phyloP scores from a whole-genome alignment of 2,797 vertebrate genomes.

The Lophius americanus region DNA sequence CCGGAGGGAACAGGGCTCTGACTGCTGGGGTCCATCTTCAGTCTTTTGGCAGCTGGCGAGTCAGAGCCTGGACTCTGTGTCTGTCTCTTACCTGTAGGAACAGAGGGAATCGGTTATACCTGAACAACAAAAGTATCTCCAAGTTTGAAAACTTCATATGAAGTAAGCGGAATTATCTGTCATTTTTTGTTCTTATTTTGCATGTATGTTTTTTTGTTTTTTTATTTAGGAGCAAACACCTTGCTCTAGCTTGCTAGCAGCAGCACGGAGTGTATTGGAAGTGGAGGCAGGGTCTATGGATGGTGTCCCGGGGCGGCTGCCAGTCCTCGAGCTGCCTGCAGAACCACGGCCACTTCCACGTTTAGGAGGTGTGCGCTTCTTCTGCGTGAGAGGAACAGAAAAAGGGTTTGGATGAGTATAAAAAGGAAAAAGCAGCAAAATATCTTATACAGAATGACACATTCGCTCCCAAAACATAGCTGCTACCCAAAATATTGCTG shows the following conservation, averaged over 20 bases:
- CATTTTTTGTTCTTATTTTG: neutral
- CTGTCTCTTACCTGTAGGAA: slow-evolving; percentile 81
- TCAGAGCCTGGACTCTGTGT: slow-evolving; percentile 66
- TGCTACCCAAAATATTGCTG: neutral
- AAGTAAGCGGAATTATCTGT: neutral
- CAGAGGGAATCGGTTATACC: neutral
- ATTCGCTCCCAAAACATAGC: no score
- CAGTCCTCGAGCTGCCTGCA: slow-evolving; percentile 87
- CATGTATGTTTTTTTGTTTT: neutral
- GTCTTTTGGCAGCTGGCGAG: slow-evolving; percentile 85
- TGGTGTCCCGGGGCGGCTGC: slow-evolving; percentile 89
- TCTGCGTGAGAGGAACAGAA: slow-evolving; percentile 69
- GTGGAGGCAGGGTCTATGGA: slow-evolving; percentile 84
- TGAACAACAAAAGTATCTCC: neutral
- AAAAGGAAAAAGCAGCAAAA: neutral
- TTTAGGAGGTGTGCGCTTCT: slow-evolving; percentile 92
- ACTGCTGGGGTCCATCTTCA: slow-evolving; percentile 85
- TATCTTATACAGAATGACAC: no score
- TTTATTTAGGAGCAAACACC: slow-evolving; percentile 60
- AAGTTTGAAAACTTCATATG: no score
- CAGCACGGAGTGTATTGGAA: slow-evolving; percentile 88
- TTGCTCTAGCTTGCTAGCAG: slow-evolving; percentile 91
- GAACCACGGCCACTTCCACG: slow-evolving; percentile 87
- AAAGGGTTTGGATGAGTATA: neutral
- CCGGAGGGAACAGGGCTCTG: slow-evolving; percentile 87